These are phyloP conservation scores for Protaetia brevitarsis DNA, from an alignment of 1,140 invertebrate genomes.

Conservation along the genomic window DNA sequence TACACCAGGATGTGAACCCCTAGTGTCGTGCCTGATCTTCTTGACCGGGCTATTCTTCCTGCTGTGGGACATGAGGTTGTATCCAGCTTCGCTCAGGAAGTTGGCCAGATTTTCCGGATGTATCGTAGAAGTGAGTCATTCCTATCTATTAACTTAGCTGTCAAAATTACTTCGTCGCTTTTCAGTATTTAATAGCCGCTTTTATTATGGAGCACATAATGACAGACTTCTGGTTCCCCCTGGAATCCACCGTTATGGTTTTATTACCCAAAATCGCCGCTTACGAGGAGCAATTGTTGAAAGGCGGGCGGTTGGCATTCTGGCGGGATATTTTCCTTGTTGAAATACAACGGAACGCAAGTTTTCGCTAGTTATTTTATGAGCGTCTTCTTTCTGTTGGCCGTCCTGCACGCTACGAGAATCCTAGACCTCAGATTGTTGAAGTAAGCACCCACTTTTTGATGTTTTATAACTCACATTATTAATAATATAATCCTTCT, in stretches of 20 bases:
- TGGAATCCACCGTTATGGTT: conserved; percentile 33
- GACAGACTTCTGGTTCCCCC: conserved; percentile 44
- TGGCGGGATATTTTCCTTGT: conserved; percentile 25
- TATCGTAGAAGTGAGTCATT: conserved; percentile 34
- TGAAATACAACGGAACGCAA: conserved; percentile 31
- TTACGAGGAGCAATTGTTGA: conserved; percentile 29
- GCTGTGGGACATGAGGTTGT: conserved; percentile 37
- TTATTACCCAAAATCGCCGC: conserved; percentile 33
- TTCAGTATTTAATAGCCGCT: conserved; percentile 38
- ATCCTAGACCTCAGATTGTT: conserved; percentile 35
- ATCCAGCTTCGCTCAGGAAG: conserved; percentile 35
- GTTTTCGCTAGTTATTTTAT: conserved; percentile 39
- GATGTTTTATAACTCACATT: neutral
- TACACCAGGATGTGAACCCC: conserved; percentile 35
- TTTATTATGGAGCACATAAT: conserved; percentile 43
- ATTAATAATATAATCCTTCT: neutral
- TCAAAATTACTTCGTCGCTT: conserved; percentile 10
- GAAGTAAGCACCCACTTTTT: neutral
- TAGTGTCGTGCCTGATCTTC: conserved; percentile 39
- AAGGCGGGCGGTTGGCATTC: conserved; percentile 22
- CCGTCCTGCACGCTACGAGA: conserved; percentile 38
- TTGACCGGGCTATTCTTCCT: conserved; percentile 36
- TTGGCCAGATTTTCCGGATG: conserved; percentile 29
- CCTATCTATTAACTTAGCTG: neutral
- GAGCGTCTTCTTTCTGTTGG: conserved; percentile 37